Evolutionary conservation across 2,797 vertebrate species (phyloP).

Genomic region (Heteromormyrus szaboi): DNA sequence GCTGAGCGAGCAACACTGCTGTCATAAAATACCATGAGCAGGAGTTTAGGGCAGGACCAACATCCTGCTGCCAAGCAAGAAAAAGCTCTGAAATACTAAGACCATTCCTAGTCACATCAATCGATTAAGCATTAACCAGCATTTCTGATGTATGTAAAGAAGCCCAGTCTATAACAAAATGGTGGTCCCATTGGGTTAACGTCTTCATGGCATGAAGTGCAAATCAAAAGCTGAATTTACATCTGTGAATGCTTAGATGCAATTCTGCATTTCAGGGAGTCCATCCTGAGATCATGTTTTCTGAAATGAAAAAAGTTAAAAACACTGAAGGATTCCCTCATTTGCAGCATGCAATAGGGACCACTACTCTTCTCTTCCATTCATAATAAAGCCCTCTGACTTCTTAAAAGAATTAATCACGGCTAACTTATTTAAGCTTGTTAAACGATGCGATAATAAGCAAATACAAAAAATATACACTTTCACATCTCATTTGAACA

Average conservation of each 20-base stretch:
- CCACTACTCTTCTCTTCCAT: background rate
- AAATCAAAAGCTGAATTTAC: background rate
- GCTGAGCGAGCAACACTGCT: background rate
- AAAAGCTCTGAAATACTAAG: background rate
- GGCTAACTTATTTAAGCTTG: background rate
- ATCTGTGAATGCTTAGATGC: background rate
- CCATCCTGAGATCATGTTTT: background rate
- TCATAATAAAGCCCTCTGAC: background rate
- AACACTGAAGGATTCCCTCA: background rate
- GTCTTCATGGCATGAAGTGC: background rate
- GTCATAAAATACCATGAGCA: background rate
- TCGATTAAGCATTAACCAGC: background rate
- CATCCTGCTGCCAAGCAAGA: background rate
- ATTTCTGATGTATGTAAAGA: background rate
- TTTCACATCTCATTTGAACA: background rate
- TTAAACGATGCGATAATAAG: background rate
- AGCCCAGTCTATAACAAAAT: background rate
- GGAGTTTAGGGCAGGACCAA: background rate
- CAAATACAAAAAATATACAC: background rate
- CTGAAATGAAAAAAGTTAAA: background rate
- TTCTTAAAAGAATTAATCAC: background rate
- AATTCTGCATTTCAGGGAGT: background rate
- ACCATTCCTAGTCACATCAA: background rate
- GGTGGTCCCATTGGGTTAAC: background rate
- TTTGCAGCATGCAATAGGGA: background rate